phyloP scores from a whole-genome alignment of 2,797 vertebrate species.

The Phrynocephalus vlangalii region DNA sequence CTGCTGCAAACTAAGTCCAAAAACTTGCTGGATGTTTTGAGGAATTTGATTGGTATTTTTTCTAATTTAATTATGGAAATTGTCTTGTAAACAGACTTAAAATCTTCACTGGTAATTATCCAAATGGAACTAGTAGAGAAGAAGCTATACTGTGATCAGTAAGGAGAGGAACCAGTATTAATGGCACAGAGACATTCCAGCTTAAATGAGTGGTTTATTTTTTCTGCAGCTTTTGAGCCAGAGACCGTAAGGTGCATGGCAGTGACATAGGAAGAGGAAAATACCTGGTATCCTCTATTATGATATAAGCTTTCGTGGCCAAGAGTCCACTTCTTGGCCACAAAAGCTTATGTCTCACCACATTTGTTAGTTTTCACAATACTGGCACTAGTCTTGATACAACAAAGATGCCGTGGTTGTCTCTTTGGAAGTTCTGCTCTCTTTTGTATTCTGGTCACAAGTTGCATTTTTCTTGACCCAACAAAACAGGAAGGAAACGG shows the following conservation, averaged over 20 bases:
- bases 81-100: constrained; percentile 28
- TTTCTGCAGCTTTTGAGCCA: background rate
- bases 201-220: constrained; percentile 6
- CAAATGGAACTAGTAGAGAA: constrained; percentile 21
- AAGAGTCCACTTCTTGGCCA: background rate
- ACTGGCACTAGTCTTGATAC: background rate
- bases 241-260: background rate
- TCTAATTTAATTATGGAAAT: constrained; percentile 30
- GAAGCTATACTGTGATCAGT: background rate
- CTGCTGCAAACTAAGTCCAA: constrained; percentile 44
- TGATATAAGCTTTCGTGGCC: background rate
- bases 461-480: background rate
- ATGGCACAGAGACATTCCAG: background rate
- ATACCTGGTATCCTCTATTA: background rate
- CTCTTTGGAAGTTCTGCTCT: background rate
- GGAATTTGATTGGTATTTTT: constrained; percentile 27
- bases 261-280: background rate
- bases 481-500: background rate
- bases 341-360: background rate
- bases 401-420: background rate
- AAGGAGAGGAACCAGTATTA: background rate
- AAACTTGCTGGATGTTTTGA: constrained; percentile 55
- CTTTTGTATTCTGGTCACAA: background rate
- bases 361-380: background rate
- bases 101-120: constrained; percentile 33